Evolutionary conservation across 2,113 vertebrate genomes (phyloP).

Genomic region (Zosterops pallidus): DNA sequence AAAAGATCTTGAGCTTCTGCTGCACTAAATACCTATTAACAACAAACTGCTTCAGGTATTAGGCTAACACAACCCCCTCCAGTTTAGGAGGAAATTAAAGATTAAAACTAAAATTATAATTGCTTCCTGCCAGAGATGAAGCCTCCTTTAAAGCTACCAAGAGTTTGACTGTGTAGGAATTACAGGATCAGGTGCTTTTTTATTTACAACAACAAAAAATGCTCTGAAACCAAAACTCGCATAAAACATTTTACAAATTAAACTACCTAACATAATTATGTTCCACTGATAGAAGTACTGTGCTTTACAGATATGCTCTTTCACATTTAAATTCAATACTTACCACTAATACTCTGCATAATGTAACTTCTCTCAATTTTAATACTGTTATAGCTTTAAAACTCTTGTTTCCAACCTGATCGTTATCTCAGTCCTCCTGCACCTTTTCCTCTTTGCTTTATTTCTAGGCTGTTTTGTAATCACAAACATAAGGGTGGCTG

Average conservation of each 20-base stretch:
- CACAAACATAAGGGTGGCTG: not conserved
- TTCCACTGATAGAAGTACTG: not conserved
- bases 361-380: not conserved
- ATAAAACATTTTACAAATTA: not conserved
- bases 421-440: not conserved
- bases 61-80: not conserved
- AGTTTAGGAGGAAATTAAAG: not conserved
- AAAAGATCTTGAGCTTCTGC: not conserved
- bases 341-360: not conserved
- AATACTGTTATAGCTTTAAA: not conserved
- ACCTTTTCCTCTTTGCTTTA: not conserved
- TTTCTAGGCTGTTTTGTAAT: not conserved
- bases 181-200: not conserved
- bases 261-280: not conserved
- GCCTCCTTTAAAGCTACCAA: not conserved
- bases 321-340: not conserved
- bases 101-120: not conserved
- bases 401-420: not conserved
- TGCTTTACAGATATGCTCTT: not conserved
- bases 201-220: not conserved
- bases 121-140: not conserved
- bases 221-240: not conserved
- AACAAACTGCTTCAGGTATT: not conserved
- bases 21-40: not conserved
- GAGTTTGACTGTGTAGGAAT: not conserved